phyloP scores from a whole-genome alignment of 2,113 vertebrate species.

The Platysteira castanea region DNA sequence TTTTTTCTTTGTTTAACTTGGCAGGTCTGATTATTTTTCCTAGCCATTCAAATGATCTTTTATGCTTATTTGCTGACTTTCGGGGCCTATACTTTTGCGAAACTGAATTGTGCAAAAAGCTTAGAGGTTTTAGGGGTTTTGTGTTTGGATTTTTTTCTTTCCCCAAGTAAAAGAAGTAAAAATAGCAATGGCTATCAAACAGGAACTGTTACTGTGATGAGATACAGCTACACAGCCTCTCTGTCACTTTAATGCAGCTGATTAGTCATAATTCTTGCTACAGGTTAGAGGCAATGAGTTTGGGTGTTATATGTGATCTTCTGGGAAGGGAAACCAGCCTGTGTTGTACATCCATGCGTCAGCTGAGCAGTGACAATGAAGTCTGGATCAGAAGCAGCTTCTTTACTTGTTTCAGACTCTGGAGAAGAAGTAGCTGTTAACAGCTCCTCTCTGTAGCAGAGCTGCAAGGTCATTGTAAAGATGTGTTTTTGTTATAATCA shows the following conservation, averaged over 20 bases:
- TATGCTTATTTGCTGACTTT: neutral
- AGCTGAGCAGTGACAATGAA: neutral
- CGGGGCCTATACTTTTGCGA: neutral
- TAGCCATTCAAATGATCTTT: neutral
- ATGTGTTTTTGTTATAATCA: neutral
- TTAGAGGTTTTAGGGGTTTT: neutral
- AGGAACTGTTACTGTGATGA: neutral
- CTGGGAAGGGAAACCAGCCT: neutral
- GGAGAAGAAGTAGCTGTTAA: neutral
- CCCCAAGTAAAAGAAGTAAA: neutral
- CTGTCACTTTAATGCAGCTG: neutral
- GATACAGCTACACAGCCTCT: neutral
- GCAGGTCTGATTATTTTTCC: neutral
- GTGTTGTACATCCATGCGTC: neutral
- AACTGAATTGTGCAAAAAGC: neutral
- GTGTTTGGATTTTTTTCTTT: too few species aligned
- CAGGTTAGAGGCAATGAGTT: neutral
- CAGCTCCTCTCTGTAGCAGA: neutral
- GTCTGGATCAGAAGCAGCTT: neutral
- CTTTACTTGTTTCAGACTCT: neutral
- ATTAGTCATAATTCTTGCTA: neutral
- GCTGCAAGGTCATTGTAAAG: neutral
- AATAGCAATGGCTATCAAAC: neutral
- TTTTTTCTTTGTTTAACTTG: neutral
- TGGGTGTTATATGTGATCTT: neutral